Evolutionary conservation across 2,797 vertebrate genomes (phyloP).

Genomic region (Cygnus olor): DNA sequence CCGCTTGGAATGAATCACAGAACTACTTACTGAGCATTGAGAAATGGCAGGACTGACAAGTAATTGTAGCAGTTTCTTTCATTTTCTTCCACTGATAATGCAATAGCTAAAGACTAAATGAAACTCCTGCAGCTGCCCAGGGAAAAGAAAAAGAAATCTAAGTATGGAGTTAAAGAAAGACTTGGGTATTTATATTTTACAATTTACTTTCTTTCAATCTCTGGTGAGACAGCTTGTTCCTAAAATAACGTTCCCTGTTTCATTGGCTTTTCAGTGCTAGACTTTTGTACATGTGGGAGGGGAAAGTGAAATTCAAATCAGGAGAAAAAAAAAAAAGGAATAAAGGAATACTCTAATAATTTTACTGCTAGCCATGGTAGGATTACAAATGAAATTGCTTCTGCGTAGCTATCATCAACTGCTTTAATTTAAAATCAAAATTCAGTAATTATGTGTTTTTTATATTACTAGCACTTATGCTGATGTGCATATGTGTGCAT

Average conservation of each 20-base stretch:
- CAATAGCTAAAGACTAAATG: not conserved
- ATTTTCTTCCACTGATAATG: not conserved
- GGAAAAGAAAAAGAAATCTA: not conserved
- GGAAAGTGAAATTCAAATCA: not conserved
- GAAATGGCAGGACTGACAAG: slow-evolving; percentile 20
- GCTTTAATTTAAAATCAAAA: not conserved
- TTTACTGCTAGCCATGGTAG: not conserved
- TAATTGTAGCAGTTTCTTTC: slow-evolving; percentile 1
- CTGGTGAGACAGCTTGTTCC: not conserved
- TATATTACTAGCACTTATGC: not conserved
- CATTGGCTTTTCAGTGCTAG: not conserved
- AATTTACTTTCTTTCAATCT: not conserved
- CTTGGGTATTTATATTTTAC: not conserved
- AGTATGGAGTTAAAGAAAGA: not conserved
- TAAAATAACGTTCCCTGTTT: not conserved
- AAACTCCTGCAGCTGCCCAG: not conserved
- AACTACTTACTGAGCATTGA: not conserved
- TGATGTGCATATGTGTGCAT: not conserved
- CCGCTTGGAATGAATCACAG: slow-evolving; percentile 7
- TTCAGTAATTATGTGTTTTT: not conserved
- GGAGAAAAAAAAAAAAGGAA: not conserved
- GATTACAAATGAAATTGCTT: not conserved
- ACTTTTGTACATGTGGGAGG: not conserved
- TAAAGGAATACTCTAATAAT: not conserved
- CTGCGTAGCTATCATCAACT: not conserved